Evolutionary conservation across 2,888 invertebrate species (phyloP), one percentile per base, ranked within the genome.

Genomic region (Oligia fasciuncula): DNA sequence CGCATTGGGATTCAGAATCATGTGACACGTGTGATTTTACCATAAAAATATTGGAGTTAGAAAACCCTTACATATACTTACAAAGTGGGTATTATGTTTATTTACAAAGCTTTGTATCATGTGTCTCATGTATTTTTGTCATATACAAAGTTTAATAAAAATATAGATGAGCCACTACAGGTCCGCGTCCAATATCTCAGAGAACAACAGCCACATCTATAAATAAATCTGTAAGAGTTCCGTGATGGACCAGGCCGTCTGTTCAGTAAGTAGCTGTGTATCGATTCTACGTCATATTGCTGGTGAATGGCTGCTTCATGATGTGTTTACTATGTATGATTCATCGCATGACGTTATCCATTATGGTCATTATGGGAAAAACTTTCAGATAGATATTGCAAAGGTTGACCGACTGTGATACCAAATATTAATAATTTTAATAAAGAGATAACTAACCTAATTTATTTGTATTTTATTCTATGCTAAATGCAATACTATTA

Each of bases 251-350:
- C 40, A 29, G 35, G 40, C 19, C 46, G 62, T 54, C 76, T 62
- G 54, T 76, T 51, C 4, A 54, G 19, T 72, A 43, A 49, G 46
- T 72, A 67, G 68, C 29, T 81, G 49, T 54, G 40, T 76, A 81
- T 81, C 63, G 49, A 68, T 68, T 66, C 29, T 51, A 70, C 40
- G 65, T 70, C 73, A 78, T 66, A 66, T 73, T 70, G 46, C 70
- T 78, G 13, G 65, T 77, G 78, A 70, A 83, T 83, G 83, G 69
- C 46, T 70, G 69, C 78, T 73, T 83, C 73, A 70, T 83, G 46
- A 69, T 82, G 54, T 82, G 78, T 83, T 82, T 83, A 83, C 73
- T 83, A 70, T 73, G 83, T 73, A 83, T 82, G 82, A 82, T 78
- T 83, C 77, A 83, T 73, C 73, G 54, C 40, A 73, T 77, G 83